Evolutionary conservation across 2,113 vertebrate species (phyloP).

Genomic region (Antechinus stuartii): DNA sequence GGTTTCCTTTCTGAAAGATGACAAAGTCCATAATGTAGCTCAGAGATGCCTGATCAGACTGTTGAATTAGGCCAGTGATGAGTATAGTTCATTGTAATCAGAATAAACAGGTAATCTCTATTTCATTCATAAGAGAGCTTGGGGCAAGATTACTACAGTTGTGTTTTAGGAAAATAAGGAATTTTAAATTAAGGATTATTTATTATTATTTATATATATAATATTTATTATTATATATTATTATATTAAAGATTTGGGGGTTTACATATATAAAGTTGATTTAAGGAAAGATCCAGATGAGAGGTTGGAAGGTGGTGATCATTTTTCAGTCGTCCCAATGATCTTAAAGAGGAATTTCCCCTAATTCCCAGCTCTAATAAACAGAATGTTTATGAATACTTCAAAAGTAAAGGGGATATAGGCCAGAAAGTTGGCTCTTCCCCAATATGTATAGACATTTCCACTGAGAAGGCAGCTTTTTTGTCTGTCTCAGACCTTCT

Average conservation of each 20-base stretch:
- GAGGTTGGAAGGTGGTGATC: background rate
- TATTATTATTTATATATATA: too few relatives aligned
- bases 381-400: background rate
- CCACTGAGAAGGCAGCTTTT: background rate
- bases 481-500: background rate
- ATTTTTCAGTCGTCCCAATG: background rate
- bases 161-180: background rate
- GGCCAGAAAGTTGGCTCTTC: background rate
- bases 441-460: background rate
- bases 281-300: too few relatives aligned
- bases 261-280: too few relatives aligned
- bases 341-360: background rate
- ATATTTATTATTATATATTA: too few relatives aligned
- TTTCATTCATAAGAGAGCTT: background rate
- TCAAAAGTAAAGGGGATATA: background rate
- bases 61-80: fast-evolving
- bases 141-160: background rate
- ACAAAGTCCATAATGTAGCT: background rate
- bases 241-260: too few relatives aligned
- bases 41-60: background rate
- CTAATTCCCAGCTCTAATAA: background rate
- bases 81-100: background rate
- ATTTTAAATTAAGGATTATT: too few relatives aligned
- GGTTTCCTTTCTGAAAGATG: constrained; percentile 30
- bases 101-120: background rate